A percentile compares a stretch with the other conserved stretches of the same genome.
Conservation (phyloP, 2,797 vertebrate species). For the Hyperoplus lanceolatus region DNA sequence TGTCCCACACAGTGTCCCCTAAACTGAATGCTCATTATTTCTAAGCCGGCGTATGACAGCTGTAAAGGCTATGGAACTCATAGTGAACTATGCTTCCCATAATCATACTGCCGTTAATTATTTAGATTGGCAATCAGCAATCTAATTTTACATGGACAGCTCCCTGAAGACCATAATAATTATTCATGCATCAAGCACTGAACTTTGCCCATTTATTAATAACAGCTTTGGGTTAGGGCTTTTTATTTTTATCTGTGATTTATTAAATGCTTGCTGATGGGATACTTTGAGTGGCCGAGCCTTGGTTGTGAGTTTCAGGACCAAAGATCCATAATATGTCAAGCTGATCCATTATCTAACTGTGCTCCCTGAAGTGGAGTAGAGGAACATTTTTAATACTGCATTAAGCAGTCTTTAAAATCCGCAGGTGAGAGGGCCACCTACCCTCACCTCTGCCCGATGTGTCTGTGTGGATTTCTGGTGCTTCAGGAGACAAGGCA, state of each 20-base stretch:
- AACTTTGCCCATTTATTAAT: conserved; percentile 77
- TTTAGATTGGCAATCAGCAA: conserved; percentile 74
- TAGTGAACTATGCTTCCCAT: conserved; percentile 58
- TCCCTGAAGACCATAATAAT: conserved; percentile 70
- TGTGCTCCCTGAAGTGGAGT: conserved; percentile 35
- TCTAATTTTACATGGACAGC: conserved; percentile 73
- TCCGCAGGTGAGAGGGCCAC: conserved; percentile 66
- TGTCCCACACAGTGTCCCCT: conserved; percentile 62
- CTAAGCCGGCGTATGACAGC: conserved; percentile 54
- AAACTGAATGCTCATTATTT: conserved; percentile 67
- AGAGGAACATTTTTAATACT: conserved; percentile 63
- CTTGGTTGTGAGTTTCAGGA: conserved; percentile 16
- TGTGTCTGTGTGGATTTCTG: conserved; percentile 68
- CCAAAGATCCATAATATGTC: conserved; percentile 44
- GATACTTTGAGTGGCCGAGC: conserved; percentile 43
- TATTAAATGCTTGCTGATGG: conserved; percentile 58
- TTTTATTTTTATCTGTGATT: conserved; percentile 66
- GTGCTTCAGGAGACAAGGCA: conserved; percentile 72
- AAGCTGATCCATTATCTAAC: conserved; percentile 31
- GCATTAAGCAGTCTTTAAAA: conserved; percentile 67
- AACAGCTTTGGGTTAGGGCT: conserved; percentile 68
- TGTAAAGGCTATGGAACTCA: conserved; percentile 60
- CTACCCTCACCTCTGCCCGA: conserved; percentile 47
- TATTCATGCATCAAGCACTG: conserved; percentile 74
- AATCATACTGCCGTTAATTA: conserved; percentile 73